Evolutionary conservation across 1,140 invertebrate species (phyloP).

Genomic region (Cryptotermes secundus): DNA sequence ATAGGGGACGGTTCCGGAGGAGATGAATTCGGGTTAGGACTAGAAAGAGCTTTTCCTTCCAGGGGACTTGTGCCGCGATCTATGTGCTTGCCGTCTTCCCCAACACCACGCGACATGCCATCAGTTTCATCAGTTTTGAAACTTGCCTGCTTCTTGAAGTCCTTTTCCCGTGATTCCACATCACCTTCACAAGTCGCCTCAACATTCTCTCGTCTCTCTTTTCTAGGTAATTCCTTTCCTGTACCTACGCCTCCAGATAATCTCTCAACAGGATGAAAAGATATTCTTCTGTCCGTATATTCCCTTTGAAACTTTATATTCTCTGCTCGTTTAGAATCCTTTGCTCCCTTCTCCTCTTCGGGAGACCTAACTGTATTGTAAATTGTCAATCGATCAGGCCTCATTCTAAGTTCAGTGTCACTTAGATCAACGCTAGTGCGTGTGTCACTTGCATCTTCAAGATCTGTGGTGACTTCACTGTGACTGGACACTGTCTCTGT

Average conservation of each 20-base stretch:
- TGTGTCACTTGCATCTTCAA: background rate
- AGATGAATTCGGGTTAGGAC: slow-evolving; percentile 37
- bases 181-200: slow-evolving; percentile 26
- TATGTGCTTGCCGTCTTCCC: slow-evolving; percentile 33
- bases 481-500: slow-evolving; percentile 20
- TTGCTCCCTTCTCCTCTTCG: slow-evolving; percentile 51
- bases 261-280: slow-evolving; percentile 44
- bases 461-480: background rate
- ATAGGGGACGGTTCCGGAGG: slow-evolving; percentile 29
- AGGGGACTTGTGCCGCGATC: slow-evolving; percentile 50
- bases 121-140: background rate
- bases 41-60: slow-evolving; percentile 42
- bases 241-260: slow-evolving; percentile 49
- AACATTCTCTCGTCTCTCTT: slow-evolving; percentile 22
- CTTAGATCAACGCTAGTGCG: background rate
- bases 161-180: slow-evolving; percentile 7
- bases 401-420: background rate
- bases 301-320: slow-evolving; percentile 37
- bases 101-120: background rate
- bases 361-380: slow-evolving; percentile 39
- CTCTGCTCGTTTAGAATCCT: slow-evolving; percentile 50
- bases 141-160: slow-evolving; percentile 9
- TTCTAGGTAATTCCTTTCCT: slow-evolving; percentile 5
- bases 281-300: background rate
- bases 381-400: background rate